These are phyloP conservation scores for Panurus biarmicus DNA, from an alignment of 2,113 vertebrate species.

Conservation along the genomic window DNA sequence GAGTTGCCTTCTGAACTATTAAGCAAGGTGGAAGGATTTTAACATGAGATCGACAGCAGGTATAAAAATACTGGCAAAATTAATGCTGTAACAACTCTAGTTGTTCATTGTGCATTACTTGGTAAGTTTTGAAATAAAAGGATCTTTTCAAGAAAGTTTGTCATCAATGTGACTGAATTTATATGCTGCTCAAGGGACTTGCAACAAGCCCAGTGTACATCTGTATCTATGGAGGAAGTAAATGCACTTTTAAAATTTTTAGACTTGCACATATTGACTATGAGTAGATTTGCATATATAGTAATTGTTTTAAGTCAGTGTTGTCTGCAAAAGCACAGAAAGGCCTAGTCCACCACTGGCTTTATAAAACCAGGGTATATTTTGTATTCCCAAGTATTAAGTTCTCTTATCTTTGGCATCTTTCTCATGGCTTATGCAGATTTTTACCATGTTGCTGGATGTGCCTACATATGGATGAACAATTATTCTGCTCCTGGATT, in stretches of 20 bases:
- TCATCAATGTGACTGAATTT: not conserved
- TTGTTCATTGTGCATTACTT: not conserved
- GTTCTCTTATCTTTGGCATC: not conserved
- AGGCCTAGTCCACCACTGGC: not conserved
- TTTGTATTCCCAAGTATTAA: not conserved
- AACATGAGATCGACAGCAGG: not conserved
- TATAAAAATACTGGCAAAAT: not conserved
- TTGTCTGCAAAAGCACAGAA: not conserved
- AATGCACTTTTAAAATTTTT: not conserved
- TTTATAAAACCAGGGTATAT: not conserved
- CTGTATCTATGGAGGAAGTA: not conserved
- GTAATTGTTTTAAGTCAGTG: not conserved
- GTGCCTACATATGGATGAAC: not conserved
- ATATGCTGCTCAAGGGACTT: not conserved
- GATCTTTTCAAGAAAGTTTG: not conserved
- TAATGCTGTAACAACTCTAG: not conserved
- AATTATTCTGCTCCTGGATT: not conserved
- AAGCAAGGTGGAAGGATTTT: conserved; percentile 4
- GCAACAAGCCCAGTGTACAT: not conserved
- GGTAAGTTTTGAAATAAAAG: not conserved
- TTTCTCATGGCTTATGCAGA: not conserved
- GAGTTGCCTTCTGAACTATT: conserved; percentile 56
- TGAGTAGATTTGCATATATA: not conserved
- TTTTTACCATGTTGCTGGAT: not conserved
- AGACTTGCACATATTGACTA: not conserved